A percentile compares a stretch with the other conserved stretches of the same genome.
phyloP scores from a whole-genome alignment of 1,140 invertebrate species.

The Zaprionus africanus region DNA sequence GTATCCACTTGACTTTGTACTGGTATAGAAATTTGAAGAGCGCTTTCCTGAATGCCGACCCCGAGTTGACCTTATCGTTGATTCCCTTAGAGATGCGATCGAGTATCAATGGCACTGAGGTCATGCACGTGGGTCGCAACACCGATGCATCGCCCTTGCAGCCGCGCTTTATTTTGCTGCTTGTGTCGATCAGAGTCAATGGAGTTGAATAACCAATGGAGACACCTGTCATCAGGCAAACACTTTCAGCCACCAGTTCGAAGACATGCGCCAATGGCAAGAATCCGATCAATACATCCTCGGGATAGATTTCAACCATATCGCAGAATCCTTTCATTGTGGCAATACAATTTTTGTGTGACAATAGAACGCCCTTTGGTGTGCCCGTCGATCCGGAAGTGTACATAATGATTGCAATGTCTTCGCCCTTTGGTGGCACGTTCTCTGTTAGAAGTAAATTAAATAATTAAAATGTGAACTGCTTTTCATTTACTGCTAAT shows the following conservation, averaged over 20 bases:
- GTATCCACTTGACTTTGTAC: constrained; percentile 95
- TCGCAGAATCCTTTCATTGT: constrained; percentile 95
- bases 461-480: neutral
- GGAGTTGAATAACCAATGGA: constrained; percentile 98
- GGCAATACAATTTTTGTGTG: constrained; percentile 95
- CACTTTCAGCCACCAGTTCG: constrained; percentile 93
- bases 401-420: constrained; percentile 98
- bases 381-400: constrained; percentile 97
- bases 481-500: neutral
- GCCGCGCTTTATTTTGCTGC: constrained; percentile 97
- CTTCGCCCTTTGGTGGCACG: constrained; percentile 88
- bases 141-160: constrained; percentile 95
- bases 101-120: constrained; percentile 97
- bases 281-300: constrained; percentile 97
- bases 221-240: constrained; percentile 92
- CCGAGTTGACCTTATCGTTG: constrained; percentile 94
- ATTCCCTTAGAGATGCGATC: constrained; percentile 98
- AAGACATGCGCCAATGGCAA: constrained; percentile 98
- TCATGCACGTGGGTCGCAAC: constrained; percentile 96
- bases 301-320: constrained; percentile 88
- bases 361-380: constrained; percentile 94
- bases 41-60: constrained; percentile 89
- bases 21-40: constrained; percentile 96
- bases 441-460: constrained; percentile 80
- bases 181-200: constrained; percentile 96